Evolutionary conservation across 2,888 invertebrate species (phyloP), one percentile per base, ranked within the genome.

Genomic region (Frankliniella intonsa): DNA sequence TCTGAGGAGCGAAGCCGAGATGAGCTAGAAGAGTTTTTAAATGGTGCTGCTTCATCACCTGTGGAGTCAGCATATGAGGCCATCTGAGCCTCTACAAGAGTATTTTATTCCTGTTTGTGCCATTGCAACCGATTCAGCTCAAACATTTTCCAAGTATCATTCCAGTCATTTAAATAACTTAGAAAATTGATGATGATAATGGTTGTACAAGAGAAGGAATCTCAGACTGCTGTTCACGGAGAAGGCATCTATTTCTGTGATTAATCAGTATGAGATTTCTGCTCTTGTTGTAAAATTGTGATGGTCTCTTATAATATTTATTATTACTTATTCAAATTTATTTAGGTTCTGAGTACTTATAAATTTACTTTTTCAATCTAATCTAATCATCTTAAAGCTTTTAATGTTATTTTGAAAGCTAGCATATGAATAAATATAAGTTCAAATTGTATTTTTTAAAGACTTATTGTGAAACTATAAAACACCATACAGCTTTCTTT

Each of bases 21-120:
- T 84, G 92, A 92, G 85, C 86, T 92, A 62, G 92, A 92, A 85
- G 91, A 92, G 85, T 92, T 92, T 87, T 87, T 92, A 11, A 92
- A 91, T 86, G 90, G 90, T 83, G 86, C 89, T 84, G 84, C 90
- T 85, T 86, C 90, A 87, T 86, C 91, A 87, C 83, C 87, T 87
- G 87, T 90, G 87, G 89, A 92, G 84, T 88, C 89, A 80, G 90
- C 91, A 80, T 92, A 92, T 85, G 92, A 92, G 87, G 91, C 91
- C 84, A 90, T 92, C 86, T 92, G 90, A 83, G 14, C 65, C 17
- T 8, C n/a, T 19, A 49, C 55, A 55, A 12, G 12, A 50, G n/a
- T 55, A 38, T 55, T 50, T 50, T 79, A 80, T 80, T 80, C 51
- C 12, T 55, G 22, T 9, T 19, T 69, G 69, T 69, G 69, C 69